These are phyloP conservation scores for Sminthurides bifidus DNA, from an alignment of 1,140 invertebrate species.

Conservation along the genomic window DNA sequence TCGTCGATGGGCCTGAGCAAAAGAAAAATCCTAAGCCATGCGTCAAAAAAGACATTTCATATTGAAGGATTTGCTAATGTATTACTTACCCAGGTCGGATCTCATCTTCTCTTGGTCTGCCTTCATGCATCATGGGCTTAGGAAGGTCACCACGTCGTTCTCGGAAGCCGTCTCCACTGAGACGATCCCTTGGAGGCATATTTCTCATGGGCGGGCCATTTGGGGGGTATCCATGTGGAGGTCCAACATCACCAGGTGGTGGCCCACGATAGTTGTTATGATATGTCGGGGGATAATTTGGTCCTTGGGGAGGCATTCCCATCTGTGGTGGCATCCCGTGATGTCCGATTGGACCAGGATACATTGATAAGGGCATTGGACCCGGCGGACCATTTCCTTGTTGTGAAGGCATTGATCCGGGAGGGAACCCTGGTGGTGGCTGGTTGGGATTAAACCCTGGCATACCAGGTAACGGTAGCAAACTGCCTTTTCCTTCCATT, in stretches of 20 bases:
- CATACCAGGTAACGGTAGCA: constrained; percentile 5
- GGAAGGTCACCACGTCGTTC: background rate
- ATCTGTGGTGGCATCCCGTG: constrained; percentile 25
- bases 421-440: constrained; percentile 20
- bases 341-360: constrained; percentile 3
- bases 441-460: constrained; percentile 11
- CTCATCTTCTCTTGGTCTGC: constrained; percentile 2
- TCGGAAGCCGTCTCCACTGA: background rate
- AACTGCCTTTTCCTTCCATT: background rate
- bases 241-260: constrained; percentile 3
- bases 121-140: background rate
- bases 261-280: constrained; percentile 1
- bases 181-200: background rate
- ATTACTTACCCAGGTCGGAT: background rate
- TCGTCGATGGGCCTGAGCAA: constrained; percentile 57
- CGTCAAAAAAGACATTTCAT: too few species aligned
- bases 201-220: background rate
- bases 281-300: constrained; percentile 9
- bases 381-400: background rate
- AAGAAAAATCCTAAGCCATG: too few species aligned
- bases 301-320: constrained; percentile 22
- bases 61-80: background rate
- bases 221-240: constrained; percentile 12
- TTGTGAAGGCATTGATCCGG: background rate
- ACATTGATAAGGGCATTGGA: constrained; percentile 5